phyloP scores from a whole-genome alignment of 2,797 vertebrate genomes.

The Takifugu rubripes region DNA sequence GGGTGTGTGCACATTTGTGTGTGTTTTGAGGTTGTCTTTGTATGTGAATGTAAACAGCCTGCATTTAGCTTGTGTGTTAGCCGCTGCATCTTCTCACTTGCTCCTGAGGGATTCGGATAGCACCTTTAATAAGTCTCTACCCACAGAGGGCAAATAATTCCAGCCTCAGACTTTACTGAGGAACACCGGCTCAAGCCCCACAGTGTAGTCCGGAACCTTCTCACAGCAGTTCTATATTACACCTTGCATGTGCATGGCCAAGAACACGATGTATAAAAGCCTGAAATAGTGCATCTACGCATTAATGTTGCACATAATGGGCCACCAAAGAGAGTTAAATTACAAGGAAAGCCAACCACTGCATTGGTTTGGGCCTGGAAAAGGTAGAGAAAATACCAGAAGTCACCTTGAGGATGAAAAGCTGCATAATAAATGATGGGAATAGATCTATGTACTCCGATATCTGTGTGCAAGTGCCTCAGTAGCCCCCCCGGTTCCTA shows the following conservation, averaged over 20 bases:
- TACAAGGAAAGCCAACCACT: background rate
- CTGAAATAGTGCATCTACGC: too few species aligned
- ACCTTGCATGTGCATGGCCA: too few species aligned
- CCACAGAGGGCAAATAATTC: conserved; percentile 45
- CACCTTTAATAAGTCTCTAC: conserved; percentile 49
- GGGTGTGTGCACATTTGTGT: conserved; percentile 14
- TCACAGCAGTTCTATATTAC: background rate
- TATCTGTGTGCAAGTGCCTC: too few species aligned
- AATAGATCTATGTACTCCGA: too few species aligned
- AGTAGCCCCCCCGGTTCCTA: too few species aligned
- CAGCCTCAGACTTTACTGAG: conserved; percentile 28
- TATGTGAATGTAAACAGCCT: conserved; percentile 30
- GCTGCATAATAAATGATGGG: too few species aligned
- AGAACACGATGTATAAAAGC: too few species aligned
- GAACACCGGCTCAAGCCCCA: conserved; percentile 23
- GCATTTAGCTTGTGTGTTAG: conserved; percentile 26
- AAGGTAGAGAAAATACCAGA: background rate
- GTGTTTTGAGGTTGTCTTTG: conserved; percentile 36
- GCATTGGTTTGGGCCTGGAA: background rate
- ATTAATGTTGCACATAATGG: too few species aligned
- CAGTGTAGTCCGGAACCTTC: conserved; percentile 13
- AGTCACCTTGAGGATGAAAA: background rate
- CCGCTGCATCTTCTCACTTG: conserved; percentile 30
- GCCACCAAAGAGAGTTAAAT: background rate
- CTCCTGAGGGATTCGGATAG: conserved; percentile 46